Percentiles rank a stretch among this genome's conserved stretches.
Conservation (phyloP, 2,888 invertebrate species). For the Amiota communis region DNA sequence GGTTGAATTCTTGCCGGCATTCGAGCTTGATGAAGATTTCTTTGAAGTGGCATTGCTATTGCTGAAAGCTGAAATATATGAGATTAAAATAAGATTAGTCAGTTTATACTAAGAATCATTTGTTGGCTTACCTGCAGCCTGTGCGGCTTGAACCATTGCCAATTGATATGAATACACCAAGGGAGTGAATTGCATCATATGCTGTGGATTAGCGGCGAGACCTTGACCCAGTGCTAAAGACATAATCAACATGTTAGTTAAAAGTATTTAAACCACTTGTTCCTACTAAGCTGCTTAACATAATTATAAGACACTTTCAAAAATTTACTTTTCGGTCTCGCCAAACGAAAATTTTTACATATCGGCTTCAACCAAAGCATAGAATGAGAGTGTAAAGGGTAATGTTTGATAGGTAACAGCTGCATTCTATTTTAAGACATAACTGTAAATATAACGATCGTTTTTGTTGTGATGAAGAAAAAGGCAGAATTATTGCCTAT, state of each 20-base stretch:
- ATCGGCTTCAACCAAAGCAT: too few relatives aligned
- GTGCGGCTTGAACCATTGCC: conserved; percentile 85
- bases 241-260: conserved; percentile 13
- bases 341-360: too few relatives aligned
- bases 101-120: neutral
- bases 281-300: too few relatives aligned
- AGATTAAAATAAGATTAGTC: neutral
- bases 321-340: too few relatives aligned
- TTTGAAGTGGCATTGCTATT: conserved; percentile 67
- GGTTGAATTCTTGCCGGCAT: conserved; percentile 64
- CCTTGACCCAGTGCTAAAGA: conserved; percentile 69
- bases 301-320: too few relatives aligned
- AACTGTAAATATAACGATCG: too few relatives aligned
- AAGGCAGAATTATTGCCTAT: too few relatives aligned
- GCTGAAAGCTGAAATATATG: conserved; percentile 55
- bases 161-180: conserved; percentile 91
- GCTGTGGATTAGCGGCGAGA: conserved; percentile 78
- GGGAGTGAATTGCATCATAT: conserved; percentile 91
- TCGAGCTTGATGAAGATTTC: conserved; percentile 61
- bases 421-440: too few relatives aligned
- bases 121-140: conserved; percentile 67
- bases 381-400: too few relatives aligned
- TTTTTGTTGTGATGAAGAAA: too few relatives aligned
- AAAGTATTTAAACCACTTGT: too few relatives aligned
- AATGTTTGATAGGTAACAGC: too few relatives aligned